phyloP scores from a whole-genome alignment of 2,797 vertebrate genomes.

The Linurgus olivaceus region DNA sequence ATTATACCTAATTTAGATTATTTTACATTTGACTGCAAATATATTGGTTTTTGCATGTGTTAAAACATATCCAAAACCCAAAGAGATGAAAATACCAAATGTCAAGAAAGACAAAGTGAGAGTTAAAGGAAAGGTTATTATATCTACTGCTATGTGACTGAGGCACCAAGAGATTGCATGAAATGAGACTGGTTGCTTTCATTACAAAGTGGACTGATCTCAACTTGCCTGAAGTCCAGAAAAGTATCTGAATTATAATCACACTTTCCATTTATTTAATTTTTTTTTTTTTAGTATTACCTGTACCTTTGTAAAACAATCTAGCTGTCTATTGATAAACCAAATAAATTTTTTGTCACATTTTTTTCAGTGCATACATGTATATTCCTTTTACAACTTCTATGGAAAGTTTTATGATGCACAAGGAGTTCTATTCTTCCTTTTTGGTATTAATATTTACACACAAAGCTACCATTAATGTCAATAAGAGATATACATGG shows the following conservation, averaged over 20 bases:
- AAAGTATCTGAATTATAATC: neutral
- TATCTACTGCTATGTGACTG: neutral
- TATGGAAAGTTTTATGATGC: neutral
- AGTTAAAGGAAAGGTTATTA: neutral
- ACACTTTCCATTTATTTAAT: neutral
- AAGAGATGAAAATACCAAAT: neutral
- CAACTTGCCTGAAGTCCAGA: neutral
- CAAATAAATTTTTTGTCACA: neutral
- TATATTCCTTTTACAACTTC: neutral
- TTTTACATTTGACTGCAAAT: neutral
- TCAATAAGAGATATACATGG: neutral
- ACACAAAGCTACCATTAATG: neutral
- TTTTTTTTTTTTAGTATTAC: neutral
- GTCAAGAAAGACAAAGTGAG: neutral
- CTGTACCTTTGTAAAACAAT: neutral
- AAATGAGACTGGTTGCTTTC: neutral
- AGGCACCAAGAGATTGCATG: neutral
- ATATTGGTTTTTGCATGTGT: neutral
- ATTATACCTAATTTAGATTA: neutral
- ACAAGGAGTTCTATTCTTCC: neutral
- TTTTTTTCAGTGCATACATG: neutral
- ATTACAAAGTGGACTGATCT: neutral
- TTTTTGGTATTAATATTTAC: neutral
- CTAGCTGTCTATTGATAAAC: neutral
- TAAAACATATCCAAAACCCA: neutral